Base-by-base conservation (phyloP, 1,140 invertebrate genomes). In the Drosophila teissieri region DNA sequence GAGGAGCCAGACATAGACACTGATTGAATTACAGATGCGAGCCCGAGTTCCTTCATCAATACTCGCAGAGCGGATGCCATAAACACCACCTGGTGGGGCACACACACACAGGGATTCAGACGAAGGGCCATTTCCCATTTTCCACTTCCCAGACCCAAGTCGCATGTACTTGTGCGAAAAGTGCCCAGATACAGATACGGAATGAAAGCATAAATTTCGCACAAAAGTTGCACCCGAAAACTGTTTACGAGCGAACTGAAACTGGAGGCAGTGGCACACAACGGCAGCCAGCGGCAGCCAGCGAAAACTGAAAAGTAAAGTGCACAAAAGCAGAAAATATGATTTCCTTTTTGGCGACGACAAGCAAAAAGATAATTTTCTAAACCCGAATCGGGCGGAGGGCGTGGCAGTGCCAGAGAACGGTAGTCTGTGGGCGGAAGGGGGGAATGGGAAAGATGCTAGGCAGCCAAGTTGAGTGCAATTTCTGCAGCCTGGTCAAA, bases 281-380 rank as follows among this genome's bases (percentile, higher is more conserved):
- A 40, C 56, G 75, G 42, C 60, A 53, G 67, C 40, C 74, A 80
- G 37, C 56, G 75, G 42, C 60, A 53, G 67, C 49, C 74, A 80
- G 44, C 63, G 80, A 85, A 91, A 91, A 84, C 78, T 91, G 73
- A 91, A 91, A 91, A 91, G 80, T 91, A 91, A 86, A 91, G 81
- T 90, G 89, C 90, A 91, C 84, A 91, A 90, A 91, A 91, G 89
- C 89, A 91, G 90, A 91, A 91, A 91, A 91, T 91, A 91, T 91
- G 90, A 91, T 91, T 91, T 91, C 90, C 90, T 91, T 90, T 91
- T 91, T 88, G 90, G 90, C 85, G 82, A 91, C 81, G 89, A 91
- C 79, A 76, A 89, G 76, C 81, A 91, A 81, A 91, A 91, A 91
- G 89, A 91, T 91, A 91, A 91, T 91, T 91, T 91, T 91, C 89